phyloP scores from a whole-genome alignment of 2,113 vertebrate species.

The Apodemus sylvaticus region DNA sequence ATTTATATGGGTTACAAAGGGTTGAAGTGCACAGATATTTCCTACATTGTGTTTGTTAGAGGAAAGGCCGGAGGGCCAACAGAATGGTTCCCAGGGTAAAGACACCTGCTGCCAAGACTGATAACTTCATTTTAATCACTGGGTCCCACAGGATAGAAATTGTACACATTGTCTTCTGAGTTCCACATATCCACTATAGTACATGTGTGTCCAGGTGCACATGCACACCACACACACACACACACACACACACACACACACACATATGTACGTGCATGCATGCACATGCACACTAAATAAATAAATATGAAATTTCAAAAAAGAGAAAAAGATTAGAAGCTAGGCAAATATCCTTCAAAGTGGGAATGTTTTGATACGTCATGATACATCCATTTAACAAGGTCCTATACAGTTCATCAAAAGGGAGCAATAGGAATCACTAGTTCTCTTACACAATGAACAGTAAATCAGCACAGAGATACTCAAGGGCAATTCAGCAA shows the following conservation, averaged over 20 bases:
- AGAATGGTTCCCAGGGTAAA: background rate
- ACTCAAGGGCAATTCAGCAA: background rate
- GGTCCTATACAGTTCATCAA: background rate
- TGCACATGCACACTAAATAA: background rate
- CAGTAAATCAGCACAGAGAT: background rate
- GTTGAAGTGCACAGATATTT: background rate
- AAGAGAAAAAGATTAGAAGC: background rate
- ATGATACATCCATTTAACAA: background rate
- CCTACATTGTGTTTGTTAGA: background rate
- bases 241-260: background rate
- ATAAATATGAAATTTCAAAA: background rate
- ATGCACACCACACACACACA: background rate
- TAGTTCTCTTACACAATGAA: background rate
- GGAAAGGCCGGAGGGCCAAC: background rate
- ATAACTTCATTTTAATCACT: too few species aligned
- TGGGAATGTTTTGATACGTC: background rate
- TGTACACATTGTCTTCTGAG: too few species aligned
- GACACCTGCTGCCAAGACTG: too few species aligned
- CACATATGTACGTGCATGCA: background rate
- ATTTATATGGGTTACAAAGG: background rate
- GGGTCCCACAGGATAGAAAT: too few species aligned
- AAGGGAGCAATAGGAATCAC: background rate
- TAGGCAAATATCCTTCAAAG: background rate
- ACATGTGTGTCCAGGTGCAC: too few species aligned
- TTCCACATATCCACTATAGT: too few species aligned